Base-by-base conservation (phyloP, 2,888 invertebrate species). In the Drosophila mulleri region DNA sequence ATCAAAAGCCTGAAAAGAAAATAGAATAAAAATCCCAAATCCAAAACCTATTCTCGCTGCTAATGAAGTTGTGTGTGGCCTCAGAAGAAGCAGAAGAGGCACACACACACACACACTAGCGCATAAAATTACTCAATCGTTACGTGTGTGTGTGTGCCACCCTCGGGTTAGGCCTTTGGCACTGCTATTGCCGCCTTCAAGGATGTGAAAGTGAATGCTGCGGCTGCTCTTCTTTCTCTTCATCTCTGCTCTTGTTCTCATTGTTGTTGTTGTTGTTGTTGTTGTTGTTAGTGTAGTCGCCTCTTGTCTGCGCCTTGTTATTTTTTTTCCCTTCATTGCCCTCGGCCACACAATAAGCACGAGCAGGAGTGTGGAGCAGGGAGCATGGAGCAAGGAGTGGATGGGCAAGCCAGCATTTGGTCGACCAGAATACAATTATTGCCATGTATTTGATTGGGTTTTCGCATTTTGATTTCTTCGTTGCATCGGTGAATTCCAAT, bases 251-350 rank as follows among this genome's bases (percentile, higher is more conserved):
- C 6, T 6, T 29, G 48, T n/a, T 39, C 23, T 35, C 23, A 12
- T 45, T 67, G 23, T 71, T 74, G 48, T 64, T 75, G 67, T 26
- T 65, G n/a, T n/a, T n/a, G n/a, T n/a, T n/a, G 53, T 63, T 65
- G 53, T 52, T 75, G 67, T 44, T 67, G 59, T 59, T 71, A 64
- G 59, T 73, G 44, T 72, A 66, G 83, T 77, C 70, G 86, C 80
- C 86, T 82, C 83, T 80, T 85, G 86, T 88, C 86, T 83, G 80
- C 75, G 86, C 69, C 83, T 83, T 83, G 83, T 88, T 88, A 77
- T 88, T 74, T 83, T 83, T 75, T 84, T 82, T 72, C 66, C 72
- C 74, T 80, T 74, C 60, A 58, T 54, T 57, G 67, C 66, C 62
- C 54, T 16, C 12, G 64, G 54, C 54, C 50, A 35, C 37, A 47